These are phyloP conservation scores for Chironomus striatipennis DNA, from an alignment of 1,140 invertebrate genomes.

Conservation along the genomic window DNA sequence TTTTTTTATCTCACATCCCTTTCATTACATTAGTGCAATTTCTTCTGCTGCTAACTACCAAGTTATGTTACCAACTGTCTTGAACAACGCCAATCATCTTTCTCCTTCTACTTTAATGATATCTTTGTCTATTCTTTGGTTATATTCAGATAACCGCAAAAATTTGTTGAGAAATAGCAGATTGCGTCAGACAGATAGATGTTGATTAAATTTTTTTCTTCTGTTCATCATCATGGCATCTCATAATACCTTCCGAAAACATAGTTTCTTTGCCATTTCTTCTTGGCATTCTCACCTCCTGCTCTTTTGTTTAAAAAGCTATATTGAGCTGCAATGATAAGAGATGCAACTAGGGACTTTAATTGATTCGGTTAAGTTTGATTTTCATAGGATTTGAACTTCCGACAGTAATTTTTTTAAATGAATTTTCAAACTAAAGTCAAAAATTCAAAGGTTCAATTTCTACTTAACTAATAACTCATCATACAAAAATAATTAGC, in stretches of 20 bases:
- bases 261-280: no score
- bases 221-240: neutral
- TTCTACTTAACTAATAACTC: no score
- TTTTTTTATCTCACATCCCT: conserved; percentile 11
- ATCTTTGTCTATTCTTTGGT: neutral
- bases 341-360: neutral
- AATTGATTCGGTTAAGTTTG: no score
- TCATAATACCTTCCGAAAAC: neutral
- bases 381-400: no score
- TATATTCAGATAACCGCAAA: neutral
- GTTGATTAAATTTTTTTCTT: conserved; percentile 9
- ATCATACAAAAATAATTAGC: no score
- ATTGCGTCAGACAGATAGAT: conserved; percentile 1
- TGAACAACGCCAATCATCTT: conserved; percentile 11
- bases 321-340: neutral
- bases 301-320: conserved; percentile 8
- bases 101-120: neutral
- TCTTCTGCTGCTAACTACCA: no score
- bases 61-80: neutral
- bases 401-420: no score
- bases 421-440: no score
- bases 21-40: neutral
- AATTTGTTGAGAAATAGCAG: conserved; percentile 13
- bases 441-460: no score
- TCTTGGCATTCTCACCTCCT: no score